Percentiles rank a stretch among this genome's conserved stretches.
Conservation (phyloP, 2,113 vertebrate species). For the Gasterosteus aculeatus region DNA sequence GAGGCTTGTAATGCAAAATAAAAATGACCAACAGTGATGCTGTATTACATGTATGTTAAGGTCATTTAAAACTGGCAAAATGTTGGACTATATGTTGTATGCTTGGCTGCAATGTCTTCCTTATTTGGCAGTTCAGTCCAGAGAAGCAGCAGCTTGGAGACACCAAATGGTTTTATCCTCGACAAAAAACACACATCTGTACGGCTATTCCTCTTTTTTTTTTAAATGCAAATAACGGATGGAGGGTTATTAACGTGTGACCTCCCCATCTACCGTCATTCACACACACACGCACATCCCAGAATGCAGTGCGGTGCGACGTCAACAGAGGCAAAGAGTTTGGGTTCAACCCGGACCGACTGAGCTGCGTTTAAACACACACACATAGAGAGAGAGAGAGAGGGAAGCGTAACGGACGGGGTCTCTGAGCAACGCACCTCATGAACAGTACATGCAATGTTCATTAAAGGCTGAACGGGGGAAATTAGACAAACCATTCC, state of each 20-base stretch:
- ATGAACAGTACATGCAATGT: background rate
- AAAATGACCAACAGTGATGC: background rate
- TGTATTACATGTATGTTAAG: slow-evolving; percentile 5
- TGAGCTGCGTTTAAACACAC: slow-evolving; percentile 49
- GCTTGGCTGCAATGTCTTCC: slow-evolving; percentile 27
- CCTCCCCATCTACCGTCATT: background rate
- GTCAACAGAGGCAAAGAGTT: slow-evolving; percentile 26
- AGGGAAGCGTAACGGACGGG: slow-evolving; percentile 45
- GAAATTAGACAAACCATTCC: background rate
- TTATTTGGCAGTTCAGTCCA: background rate
- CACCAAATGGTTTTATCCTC: slow-evolving; percentile 28
- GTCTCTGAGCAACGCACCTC: slow-evolving; percentile 8
- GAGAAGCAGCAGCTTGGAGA: slow-evolving; percentile 29
- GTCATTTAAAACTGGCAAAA: background rate
- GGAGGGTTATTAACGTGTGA: background rate
- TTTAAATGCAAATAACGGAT: background rate
- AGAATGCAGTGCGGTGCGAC: slow-evolving; percentile 25
- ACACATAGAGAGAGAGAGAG: slow-evolving; percentile 16
- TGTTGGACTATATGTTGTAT: background rate
- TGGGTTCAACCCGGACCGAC: slow-evolving; percentile 18
- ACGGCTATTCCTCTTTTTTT: background rate
- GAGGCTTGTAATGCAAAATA: background rate
- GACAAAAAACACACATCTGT: background rate
- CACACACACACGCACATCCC: background rate
- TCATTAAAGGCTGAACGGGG: background rate